phyloP scores from a whole-genome alignment of 2,113 vertebrate genomes.

The Columba livia region DNA sequence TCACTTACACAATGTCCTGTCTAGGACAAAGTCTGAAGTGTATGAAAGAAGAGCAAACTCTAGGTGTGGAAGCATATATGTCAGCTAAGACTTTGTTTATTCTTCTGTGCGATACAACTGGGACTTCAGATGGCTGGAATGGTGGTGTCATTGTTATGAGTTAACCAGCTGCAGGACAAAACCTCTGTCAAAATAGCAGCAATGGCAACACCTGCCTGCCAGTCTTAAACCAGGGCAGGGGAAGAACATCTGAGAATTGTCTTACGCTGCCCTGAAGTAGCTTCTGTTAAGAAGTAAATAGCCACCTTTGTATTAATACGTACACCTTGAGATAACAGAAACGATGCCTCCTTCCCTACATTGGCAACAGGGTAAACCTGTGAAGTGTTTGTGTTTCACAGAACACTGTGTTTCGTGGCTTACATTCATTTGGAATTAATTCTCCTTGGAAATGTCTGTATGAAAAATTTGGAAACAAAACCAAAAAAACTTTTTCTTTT shows the following conservation, averaged over 20 bases:
- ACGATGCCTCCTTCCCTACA: neutral
- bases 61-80: neutral
- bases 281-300: neutral
- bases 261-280: neutral
- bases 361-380: neutral
- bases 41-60: neutral
- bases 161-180: neutral
- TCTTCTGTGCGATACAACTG: rapidly evolving
- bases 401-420: neutral
- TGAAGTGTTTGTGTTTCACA: constrained; percentile 42
- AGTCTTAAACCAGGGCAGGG: neutral
- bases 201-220: neutral
- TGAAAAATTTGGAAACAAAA: constrained; percentile 59
- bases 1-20: neutral
- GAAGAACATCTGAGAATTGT: neutral
- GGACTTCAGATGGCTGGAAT: neutral
- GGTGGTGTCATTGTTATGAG: neutral
- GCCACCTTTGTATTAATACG: neutral
- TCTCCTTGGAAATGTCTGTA: constrained; percentile 44
- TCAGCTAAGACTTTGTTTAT: neutral
- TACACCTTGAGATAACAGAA: neutral
- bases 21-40: neutral
- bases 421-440: constrained; percentile 24
- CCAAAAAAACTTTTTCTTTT: neutral
- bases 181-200: neutral